Evolutionary conservation across 2,113 vertebrate genomes (phyloP), one percentile per base, ranked within the genome.

Genomic region (Ammospiza nelsoni): DNA sequence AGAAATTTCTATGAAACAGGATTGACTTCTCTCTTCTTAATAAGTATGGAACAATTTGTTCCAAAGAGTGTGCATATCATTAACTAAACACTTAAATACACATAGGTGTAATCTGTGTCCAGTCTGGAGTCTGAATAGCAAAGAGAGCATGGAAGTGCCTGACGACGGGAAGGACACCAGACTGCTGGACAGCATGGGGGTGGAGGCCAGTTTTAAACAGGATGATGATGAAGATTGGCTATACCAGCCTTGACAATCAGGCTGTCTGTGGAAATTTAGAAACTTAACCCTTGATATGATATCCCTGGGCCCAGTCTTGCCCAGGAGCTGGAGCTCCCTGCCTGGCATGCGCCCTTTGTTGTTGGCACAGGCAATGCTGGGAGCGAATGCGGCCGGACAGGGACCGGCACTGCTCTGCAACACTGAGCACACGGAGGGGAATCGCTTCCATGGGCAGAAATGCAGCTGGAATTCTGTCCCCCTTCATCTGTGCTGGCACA

Each of bases 301-400:
- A 54, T 12, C 16, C 16, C 31, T 35, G 49, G 57, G 57, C 15
- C 22, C 11, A 28, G 19, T 31, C 35, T 59, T 44, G 37, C 46
- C 62, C 33, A 25, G 52, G 54, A 65, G 46, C 8, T 44, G 44
- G 31, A 46, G 24, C 16, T 87, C 9, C 5, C 58, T 54, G 37
- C 39, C 5, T 28, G 35, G 28, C 75, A 59, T 0, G 3, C n/a
- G 7, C 4, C 0, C 0, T 54, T 54, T 0, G 0, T 28, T 21
- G 15, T 20, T 35, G 62, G 33, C 5, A 10, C 59, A 48, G 12
- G 3, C 8, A 9, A 3, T 2, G 6, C 37, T 2, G 3, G 31
- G 44, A 77, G 61, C 0, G 0, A 41, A 21, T 3, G 35, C 1
- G 6, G 61, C 29, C 0, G 0, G 23, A 6, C 57, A 48, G 43